These are phyloP conservation scores for Choloepus didactylus DNA, from an alignment of 2,797 vertebrate genomes.

Conservation along the genomic window DNA sequence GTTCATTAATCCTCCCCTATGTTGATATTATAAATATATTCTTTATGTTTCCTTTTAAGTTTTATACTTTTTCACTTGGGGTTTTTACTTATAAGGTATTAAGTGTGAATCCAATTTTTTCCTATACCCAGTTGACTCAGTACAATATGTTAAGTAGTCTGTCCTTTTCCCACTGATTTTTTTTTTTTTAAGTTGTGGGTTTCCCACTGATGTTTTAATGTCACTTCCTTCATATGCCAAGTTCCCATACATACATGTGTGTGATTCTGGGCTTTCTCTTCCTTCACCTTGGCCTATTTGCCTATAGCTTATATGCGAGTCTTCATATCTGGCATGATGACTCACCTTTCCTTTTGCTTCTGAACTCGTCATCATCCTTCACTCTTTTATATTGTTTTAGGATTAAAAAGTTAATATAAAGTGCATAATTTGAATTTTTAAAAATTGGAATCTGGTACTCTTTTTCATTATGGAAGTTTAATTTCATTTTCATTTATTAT, in stretches of 20 bases:
- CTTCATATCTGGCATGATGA: background rate
- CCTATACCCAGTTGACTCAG: background rate
- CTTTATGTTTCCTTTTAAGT: background rate
- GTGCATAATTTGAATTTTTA: background rate
- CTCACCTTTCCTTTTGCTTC: background rate
- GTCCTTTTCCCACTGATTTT: background rate
- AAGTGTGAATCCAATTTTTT: background rate
- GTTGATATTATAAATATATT: background rate
- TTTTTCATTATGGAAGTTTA: background rate
- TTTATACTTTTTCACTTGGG: slow-evolving; percentile 13
- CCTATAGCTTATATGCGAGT: background rate
- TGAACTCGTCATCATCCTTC: background rate
- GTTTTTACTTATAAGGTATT: background rate
- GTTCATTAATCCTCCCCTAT: background rate
- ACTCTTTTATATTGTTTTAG: background rate
- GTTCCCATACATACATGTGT: background rate
- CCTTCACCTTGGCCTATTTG: background rate
- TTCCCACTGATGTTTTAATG: background rate
- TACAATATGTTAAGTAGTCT: background rate
- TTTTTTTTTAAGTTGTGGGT: no score
- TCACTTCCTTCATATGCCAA: background rate
- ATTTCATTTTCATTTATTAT: background rate
- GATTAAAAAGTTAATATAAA: background rate
- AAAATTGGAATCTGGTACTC: background rate
- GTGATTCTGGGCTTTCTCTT: background rate